phyloP scores from a whole-genome alignment of 1,140 invertebrate genomes.

The Augochlora pura region DNA sequence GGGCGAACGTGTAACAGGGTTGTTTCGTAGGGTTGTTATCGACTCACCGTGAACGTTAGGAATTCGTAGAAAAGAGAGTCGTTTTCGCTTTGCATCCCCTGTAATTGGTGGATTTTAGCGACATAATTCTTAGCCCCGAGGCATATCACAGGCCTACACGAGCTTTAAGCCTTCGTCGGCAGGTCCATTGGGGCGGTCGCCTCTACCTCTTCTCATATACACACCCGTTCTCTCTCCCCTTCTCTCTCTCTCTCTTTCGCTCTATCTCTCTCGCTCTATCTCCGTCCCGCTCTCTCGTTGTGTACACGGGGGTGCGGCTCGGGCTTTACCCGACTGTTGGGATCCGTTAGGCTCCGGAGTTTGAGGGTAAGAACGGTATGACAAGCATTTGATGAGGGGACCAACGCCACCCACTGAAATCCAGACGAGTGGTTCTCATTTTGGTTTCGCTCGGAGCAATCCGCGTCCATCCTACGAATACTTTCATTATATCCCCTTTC shows the following conservation, averaged over 20 bases:
- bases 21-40: neutral
- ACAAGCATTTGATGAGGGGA: slow-evolving; percentile 78
- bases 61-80: slow-evolving; percentile 52
- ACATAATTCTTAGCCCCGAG: slow-evolving; percentile 73
- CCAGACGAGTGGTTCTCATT: slow-evolving; percentile 72
- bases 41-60: neutral
- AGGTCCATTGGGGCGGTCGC: slow-evolving; percentile 64
- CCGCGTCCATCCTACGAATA: neutral
- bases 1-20: neutral
- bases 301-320: slow-evolving; percentile 69
- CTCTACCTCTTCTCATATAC: slow-evolving; percentile 44
- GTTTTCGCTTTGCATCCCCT: slow-evolving; percentile 57
- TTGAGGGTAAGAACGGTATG: slow-evolving; percentile 78
- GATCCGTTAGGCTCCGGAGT: slow-evolving; percentile 70
- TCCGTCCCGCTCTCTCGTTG: slow-evolving; percentile 56
- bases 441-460: slow-evolving; percentile 2
- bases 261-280: no score
- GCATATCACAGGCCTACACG: slow-evolving; percentile 68
- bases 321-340: slow-evolving; percentile 71
- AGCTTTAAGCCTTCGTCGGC: slow-evolving; percentile 68
- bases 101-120: slow-evolving; percentile 76
- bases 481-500: neutral
- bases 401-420: slow-evolving; percentile 76
- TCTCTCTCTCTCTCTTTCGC: no score
- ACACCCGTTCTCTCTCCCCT: slow-evolving; percentile 45